These are phyloP conservation scores for Myocastor coypus DNA, from an alignment of 2,113 vertebrate genomes.

Conservation along the genomic window DNA sequence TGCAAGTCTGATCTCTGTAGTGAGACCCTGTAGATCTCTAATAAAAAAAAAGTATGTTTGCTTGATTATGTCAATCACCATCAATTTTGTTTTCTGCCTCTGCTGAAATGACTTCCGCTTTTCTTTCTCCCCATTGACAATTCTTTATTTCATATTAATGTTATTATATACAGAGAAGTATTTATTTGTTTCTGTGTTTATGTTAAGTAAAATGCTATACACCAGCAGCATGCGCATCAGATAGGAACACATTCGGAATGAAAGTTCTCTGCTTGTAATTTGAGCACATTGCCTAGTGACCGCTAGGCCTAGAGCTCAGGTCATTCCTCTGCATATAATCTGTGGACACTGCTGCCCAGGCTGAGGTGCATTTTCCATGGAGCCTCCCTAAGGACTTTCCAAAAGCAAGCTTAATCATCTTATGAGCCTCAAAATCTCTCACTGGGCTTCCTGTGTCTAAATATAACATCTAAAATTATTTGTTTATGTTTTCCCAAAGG, in stretches of 20 bases:
- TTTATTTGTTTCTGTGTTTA: background rate
- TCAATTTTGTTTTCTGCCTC: background rate
- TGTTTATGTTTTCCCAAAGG: background rate
- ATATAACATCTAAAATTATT: background rate
- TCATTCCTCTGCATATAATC: background rate
- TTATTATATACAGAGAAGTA: background rate
- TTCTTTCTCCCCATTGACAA: background rate
- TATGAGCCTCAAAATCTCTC: background rate
- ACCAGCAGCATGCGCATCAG: background rate
- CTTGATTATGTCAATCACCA: background rate
- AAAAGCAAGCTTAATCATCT: background rate
- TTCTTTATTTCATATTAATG: background rate
- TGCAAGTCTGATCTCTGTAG: too few species aligned
- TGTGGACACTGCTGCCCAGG: background rate
- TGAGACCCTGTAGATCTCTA: too few species aligned
- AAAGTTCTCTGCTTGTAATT: background rate
- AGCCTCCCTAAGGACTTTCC: background rate
- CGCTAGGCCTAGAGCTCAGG: background rate
- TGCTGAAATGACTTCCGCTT: background rate
- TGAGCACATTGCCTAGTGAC: background rate
- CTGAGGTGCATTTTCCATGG: background rate
- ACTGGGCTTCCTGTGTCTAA: background rate
- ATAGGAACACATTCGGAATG: slow-evolving; percentile 9
- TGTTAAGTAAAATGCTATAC: background rate
- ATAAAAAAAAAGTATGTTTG: too few species aligned